Percentiles rank a stretch among this genome's conserved stretches.
These are phyloP conservation scores for Monomorium pharaonis DNA, from an alignment of 1,140 invertebrate genomes.

Conservation along the genomic window DNA sequence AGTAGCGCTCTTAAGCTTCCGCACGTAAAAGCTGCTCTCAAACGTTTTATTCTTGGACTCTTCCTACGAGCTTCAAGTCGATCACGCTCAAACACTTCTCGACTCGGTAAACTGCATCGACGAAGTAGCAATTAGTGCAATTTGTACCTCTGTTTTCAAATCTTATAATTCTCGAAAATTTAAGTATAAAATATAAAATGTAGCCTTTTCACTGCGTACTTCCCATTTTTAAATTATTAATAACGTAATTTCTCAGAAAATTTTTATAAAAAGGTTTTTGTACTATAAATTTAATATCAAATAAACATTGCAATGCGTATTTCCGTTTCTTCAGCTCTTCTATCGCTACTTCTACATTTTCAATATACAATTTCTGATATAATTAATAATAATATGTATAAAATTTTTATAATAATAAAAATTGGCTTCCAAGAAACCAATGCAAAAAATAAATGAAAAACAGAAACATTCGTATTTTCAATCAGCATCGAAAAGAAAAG, in stretches of 20 bases:
- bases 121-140: background rate
- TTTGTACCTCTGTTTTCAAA: background rate
- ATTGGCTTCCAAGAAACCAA: background rate
- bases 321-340: background rate
- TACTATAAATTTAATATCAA: background rate
- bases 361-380: background rate
- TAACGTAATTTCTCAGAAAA: background rate
- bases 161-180: background rate
- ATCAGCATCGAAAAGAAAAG: no score
- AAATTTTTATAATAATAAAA: background rate
- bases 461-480: background rate
- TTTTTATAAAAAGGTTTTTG: background rate
- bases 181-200: background rate
- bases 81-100: background rate
- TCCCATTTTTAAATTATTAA: background rate
- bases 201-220: background rate
- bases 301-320: background rate
- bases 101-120: constrained; percentile 6
- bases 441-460: background rate
- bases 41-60: constrained; percentile 38
- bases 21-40: constrained; percentile 13
- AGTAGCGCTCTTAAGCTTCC: background rate
- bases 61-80: constrained; percentile 5
- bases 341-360: background rate
- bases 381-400: background rate